phyloP scores from a whole-genome alignment of 2,797 vertebrate genomes.

The Lerista edwardsae region DNA sequence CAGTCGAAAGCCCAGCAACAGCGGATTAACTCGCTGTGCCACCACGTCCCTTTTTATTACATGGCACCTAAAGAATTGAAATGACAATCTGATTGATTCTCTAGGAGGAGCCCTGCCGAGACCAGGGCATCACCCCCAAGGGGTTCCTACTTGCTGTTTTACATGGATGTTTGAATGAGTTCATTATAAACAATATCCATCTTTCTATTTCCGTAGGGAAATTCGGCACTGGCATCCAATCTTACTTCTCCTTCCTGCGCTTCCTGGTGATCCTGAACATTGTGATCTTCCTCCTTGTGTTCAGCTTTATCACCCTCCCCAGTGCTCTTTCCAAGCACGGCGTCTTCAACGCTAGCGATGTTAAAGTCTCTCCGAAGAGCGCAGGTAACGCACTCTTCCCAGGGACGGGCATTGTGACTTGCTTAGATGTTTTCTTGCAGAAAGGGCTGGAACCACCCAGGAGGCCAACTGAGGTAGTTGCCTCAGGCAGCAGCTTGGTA shows the following conservation, averaged over 20 bases:
- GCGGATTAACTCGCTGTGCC: too few relatives aligned
- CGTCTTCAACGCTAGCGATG: constrained; percentile 78
- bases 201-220: constrained; percentile 81
- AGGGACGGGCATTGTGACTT: too few relatives aligned
- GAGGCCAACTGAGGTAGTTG: too few relatives aligned
- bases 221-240: constrained; percentile 94
- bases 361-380: constrained; percentile 60
- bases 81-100: too few relatives aligned
- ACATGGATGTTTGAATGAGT: not conserved
- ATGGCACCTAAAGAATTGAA: not conserved
- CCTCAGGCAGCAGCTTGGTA: too few relatives aligned
- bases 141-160: not conserved
- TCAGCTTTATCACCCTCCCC: constrained; percentile 88
- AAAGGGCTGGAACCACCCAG: not conserved
- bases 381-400: constrained; percentile 57
- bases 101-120: not conserved
- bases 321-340: constrained; percentile 76
- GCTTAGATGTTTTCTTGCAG: not conserved
- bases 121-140: not conserved
- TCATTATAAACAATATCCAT: rapidly evolving
- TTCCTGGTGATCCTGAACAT: constrained; percentile 94
- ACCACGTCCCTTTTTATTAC: too few relatives aligned
- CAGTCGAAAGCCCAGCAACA: too few relatives aligned
- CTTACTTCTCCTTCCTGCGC: constrained; percentile 96
- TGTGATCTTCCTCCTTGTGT: constrained; percentile 90